These are phyloP conservation scores for Smittia aterrima DNA, from an alignment of 2,888 invertebrate genomes.

Conservation along the genomic window DNA sequence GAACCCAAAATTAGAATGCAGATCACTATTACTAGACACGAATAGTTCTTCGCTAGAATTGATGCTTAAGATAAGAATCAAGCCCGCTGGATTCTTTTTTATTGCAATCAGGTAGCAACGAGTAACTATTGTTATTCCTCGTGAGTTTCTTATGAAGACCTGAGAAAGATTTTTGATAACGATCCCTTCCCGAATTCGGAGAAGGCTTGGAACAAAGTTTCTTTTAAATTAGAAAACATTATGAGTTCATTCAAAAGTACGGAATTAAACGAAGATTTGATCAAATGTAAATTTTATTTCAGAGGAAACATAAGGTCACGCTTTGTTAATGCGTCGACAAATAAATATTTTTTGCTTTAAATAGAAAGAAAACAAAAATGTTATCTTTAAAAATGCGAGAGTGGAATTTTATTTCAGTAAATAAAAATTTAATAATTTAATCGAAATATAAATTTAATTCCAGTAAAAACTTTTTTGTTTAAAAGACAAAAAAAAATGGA, in stretches of 20 bases:
- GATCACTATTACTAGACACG: background rate
- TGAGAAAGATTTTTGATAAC: background rate
- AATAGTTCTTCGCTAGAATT: conserved; percentile 31
- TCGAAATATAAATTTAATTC: background rate
- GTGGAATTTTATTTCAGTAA: too few relatives aligned
- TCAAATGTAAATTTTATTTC: too few relatives aligned
- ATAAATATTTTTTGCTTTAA: too few relatives aligned
- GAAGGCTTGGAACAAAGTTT: background rate
- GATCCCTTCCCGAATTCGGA: background rate
- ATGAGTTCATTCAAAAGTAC: background rate
- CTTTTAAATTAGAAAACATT: too few relatives aligned
- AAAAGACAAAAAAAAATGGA: too few relatives aligned
- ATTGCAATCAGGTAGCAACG: conserved; percentile 38
- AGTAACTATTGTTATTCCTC: conserved; percentile 25
- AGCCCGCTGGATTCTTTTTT: conserved; percentile 11
- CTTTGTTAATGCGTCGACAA: too few relatives aligned
- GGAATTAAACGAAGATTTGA: background rate
- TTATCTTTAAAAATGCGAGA: too few relatives aligned
- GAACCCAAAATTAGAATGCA: background rate
- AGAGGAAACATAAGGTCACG: too few relatives aligned
- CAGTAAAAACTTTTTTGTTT: background rate
- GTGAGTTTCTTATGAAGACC: background rate
- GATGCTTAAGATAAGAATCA: conserved; percentile 28
- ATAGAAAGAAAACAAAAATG: too few relatives aligned
- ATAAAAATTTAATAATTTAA: background rate